Evolutionary conservation across 2,797 vertebrate genomes (phyloP).

Genomic region (Hemitrygon akajei): DNA sequence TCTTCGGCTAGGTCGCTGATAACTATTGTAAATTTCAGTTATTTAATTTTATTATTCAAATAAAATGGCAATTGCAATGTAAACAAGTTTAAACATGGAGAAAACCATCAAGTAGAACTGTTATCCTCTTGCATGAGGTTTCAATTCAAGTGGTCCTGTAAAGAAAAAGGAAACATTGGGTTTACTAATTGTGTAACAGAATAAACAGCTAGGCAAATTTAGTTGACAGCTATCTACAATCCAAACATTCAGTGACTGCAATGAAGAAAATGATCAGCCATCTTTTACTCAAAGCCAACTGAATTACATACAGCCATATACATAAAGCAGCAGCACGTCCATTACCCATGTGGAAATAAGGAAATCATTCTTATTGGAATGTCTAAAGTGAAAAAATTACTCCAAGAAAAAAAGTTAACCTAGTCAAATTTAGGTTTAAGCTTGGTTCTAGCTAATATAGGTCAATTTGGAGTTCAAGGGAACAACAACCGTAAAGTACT

Average conservation of each 20-base stretch:
- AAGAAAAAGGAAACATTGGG: background rate
- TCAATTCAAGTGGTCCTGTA: background rate
- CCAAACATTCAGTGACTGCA: background rate
- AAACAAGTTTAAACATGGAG: background rate
- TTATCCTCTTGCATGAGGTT: background rate
- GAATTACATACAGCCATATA: no score
- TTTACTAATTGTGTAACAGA: background rate
- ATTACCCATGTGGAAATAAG: background rate
- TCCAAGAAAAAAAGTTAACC: background rate
- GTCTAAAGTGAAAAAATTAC: background rate
- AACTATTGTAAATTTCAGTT: background rate
- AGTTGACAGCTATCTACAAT: background rate
- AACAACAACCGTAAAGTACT: background rate
- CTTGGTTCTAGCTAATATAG: background rate
- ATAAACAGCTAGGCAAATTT: background rate
- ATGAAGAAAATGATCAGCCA: background rate
- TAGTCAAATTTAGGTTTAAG: background rate
- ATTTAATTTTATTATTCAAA: background rate
- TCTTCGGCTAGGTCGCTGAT: background rate
- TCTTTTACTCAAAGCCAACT: background rate
- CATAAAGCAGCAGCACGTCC: background rate
- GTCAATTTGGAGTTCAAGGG: background rate
- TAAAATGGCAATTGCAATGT: background rate
- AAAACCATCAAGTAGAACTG: background rate
- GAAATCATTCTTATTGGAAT: background rate